Base-by-base conservation (phyloP, 2,797 vertebrate species). In the Crocodylus rhombifer region DNA sequence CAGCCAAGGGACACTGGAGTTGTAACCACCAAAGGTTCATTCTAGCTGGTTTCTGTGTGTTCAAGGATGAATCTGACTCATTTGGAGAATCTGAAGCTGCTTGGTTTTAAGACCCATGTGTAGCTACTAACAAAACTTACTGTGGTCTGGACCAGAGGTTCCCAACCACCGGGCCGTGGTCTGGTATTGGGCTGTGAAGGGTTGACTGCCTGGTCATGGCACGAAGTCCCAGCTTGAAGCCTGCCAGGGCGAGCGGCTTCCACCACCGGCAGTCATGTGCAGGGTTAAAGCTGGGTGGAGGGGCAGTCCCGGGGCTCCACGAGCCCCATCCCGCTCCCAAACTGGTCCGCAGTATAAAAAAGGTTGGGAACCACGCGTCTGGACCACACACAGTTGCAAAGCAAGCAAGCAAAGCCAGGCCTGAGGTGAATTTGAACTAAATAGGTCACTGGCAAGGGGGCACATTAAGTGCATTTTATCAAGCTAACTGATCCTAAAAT, bases 401-500 rank as follows among this genome's bases (percentile, higher is more conserved):
- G 55, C 33, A 8, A 21, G 18, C 58, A 93, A 92, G 71, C 17
- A 21, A 10, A 5, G n/a, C 79, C 25, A 5, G 64, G 4, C 82
- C 56, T 84, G 76, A 88, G 62, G 62, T 81, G 78, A 93, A 51
- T 21, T 16, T 91, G 74, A 77, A 51, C 0, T 2, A 56, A 33
- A 82, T 30, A 74, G 87, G 77, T 79, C 42, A 82, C 62, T 57
- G 60, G 76, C 78, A 77, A 84, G 25, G 86, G 55, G 89, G 51
- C 14, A 0, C 86, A 93, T 84, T 82, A 88, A 91, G 75, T 80
- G 80, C 73, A 82, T 84, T 90, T 92, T 85, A 30, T 65, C 14
- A 65, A 62, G 26, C 42, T 88, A 28, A 77, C 83, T 90, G 42
- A 86, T 88, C 89, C 81, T 89, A 91, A 89, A 89, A 93, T 85